Percentiles rank a stretch among this genome's conserved stretches.
Conservation (phyloP, 92 coral and sea anemone genomes). For the Paragorgia papillata region DNA sequence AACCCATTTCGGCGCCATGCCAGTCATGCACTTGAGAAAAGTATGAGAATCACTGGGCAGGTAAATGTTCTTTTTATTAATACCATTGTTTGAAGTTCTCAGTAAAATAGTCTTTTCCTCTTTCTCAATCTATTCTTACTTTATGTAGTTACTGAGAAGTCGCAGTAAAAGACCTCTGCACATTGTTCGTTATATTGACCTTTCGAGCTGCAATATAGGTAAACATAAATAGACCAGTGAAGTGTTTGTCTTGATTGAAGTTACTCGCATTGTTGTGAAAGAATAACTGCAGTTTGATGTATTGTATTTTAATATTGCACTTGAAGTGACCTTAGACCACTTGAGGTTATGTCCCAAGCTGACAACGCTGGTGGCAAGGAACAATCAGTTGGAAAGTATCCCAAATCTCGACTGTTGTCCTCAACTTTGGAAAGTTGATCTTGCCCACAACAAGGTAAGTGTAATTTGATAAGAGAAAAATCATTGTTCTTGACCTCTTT, state of each 20-base stretch:
- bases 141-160: slow-evolving; percentile 79
- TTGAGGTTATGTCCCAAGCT: slow-evolving; percentile 89
- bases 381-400: slow-evolving; percentile 78
- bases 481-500: too few relatives aligned
- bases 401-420: slow-evolving; percentile 84
- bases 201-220: slow-evolving; percentile 87
- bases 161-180: slow-evolving; percentile 86
- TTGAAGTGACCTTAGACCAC: slow-evolving; percentile 81
- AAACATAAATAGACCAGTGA: slow-evolving; percentile 8
- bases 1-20: neutral
- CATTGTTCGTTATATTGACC: slow-evolving; percentile 81
- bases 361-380: slow-evolving; percentile 72
- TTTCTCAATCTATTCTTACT: neutral
- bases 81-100: neutral
- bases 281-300: neutral
- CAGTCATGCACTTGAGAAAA: neutral
- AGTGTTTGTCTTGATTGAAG: neutral
- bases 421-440: slow-evolving; percentile 94
- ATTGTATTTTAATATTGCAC: slow-evolving; percentile 7
- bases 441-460: slow-evolving; percentile 93
- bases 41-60: slow-evolving; percentile 87
- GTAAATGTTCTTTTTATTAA: slow-evolving; percentile 50
- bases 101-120: neutral
- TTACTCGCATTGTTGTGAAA: neutral
- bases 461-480: neutral